Conservation (phyloP, 2,888 invertebrate genomes). For the Calameuta pallipes region DNA sequence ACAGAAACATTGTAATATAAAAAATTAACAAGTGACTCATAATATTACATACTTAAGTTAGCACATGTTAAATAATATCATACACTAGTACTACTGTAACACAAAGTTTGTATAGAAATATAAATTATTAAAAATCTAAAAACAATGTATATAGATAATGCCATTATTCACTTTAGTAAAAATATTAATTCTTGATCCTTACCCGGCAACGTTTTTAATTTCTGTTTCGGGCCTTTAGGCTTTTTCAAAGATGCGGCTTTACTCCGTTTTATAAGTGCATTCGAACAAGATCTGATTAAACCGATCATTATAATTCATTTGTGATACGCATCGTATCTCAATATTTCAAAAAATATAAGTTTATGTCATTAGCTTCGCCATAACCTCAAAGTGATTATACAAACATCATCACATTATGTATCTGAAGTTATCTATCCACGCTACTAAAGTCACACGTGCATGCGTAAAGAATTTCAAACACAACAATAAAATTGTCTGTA, state of each 20-base stretch:
- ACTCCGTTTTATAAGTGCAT: not conserved
- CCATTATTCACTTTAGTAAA: not conserved
- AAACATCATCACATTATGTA: not conserved
- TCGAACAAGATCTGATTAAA: not conserved
- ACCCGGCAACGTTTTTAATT: slow-evolving; percentile 38
- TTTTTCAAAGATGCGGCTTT: slow-evolving; percentile 9
- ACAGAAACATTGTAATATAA: not conserved
- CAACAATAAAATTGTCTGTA: not conserved
- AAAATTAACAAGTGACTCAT: not conserved
- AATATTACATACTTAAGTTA: no score
- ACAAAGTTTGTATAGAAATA: not conserved
- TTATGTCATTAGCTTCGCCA: not conserved
- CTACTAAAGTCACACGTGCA: not conserved
- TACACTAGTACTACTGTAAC: not conserved
- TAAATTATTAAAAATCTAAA: not conserved
- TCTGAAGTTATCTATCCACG: not conserved
- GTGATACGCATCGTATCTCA: not conserved
- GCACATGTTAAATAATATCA: no score
- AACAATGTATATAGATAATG: not conserved
- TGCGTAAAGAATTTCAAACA: not conserved
- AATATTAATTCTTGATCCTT: slow-evolving; percentile 15
- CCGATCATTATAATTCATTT: not conserved
- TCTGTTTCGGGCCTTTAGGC: slow-evolving; percentile 19
- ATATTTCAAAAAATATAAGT: slow-evolving; percentile 1
- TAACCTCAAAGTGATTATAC: not conserved